Conservation (phyloP, 2,113 vertebrate species). For the Mesitornis unicolor region DNA sequence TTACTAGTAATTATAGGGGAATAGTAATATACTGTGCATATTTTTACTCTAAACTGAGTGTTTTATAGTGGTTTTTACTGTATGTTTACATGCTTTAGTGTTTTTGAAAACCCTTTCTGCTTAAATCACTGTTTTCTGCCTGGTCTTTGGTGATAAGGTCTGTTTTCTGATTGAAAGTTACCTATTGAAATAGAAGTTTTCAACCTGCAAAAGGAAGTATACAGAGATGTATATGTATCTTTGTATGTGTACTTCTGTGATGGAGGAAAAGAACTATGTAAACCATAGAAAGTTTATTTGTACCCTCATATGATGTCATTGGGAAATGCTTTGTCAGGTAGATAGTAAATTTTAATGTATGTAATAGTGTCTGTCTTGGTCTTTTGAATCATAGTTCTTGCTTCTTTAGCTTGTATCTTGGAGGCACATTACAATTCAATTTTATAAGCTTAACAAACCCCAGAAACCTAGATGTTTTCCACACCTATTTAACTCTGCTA, state of each 20-base stretch:
- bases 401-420: not conserved
- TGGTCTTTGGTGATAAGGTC: not conserved
- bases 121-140: not conserved
- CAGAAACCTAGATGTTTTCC: not conserved
- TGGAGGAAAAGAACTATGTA: not conserved
- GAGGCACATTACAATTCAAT: not conserved
- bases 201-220: not conserved
- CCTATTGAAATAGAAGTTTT: not conserved
- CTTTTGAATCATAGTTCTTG: not conserved
- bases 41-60: not conserved
- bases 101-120: not conserved
- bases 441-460: not conserved
- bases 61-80: not conserved
- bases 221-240: not conserved
- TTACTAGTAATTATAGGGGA: not conserved
- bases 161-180: not conserved
- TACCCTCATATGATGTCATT: not conserved
- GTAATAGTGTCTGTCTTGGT: not conserved
- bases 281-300: not conserved
- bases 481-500: not conserved
- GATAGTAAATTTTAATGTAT: not conserved
- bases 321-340: not conserved
- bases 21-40: not conserved
- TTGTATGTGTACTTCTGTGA: not conserved
- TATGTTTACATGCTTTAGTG: not conserved